Evolutionary conservation across 2,797 vertebrate genomes (phyloP), one percentile per base, ranked within the genome.

Genomic region (Silurus lanzhouensis): DNA sequence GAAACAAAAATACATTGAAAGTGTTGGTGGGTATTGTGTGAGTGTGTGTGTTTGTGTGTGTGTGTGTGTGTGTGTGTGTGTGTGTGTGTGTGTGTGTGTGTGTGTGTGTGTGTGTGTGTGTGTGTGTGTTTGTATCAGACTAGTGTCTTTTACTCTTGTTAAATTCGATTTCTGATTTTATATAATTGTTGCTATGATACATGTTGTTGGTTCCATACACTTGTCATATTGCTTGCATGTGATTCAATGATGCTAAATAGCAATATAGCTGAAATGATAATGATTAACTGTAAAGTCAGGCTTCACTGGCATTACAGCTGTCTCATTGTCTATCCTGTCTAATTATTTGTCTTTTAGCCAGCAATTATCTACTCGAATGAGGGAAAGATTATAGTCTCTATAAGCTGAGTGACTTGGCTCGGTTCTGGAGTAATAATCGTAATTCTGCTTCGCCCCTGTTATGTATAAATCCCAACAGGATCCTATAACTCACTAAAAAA

Each of bases 311-410:
- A 70, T 64, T 25, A 27, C 61, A 64, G 64, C 71, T 20, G 38
- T 44, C 46, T 81, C 20, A 67, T 67, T 66, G 79, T 67, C 63
- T 75, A 67, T n/a, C 77, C 48, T 31, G 66, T 31, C 71, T 77
- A 77, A 81, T 80, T 60, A 72, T 63, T 68, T 44, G 5, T 44
- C 70, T 82, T 80, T 66, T 60, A 76, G 76, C 31, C 52, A 27
- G 27, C 66, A 86, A 81, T 83, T 46, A 81, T 74, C 15, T 77
- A 82, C 63, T 76, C 48, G 81, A 82, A 75, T 74, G 52, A 74
- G 46, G 46, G 58, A 58, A 63, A 67, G 80, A 46, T 81, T 60
- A 58, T 82, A 44, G 76, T 15, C 44, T 52, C 15, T 82, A 55
- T 46, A 46, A 52, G 78, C 61, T 66, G 27, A 81, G 55, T n/a